Conservation (phyloP, 2,888 invertebrate genomes). For the Drosophila putrida region DNA sequence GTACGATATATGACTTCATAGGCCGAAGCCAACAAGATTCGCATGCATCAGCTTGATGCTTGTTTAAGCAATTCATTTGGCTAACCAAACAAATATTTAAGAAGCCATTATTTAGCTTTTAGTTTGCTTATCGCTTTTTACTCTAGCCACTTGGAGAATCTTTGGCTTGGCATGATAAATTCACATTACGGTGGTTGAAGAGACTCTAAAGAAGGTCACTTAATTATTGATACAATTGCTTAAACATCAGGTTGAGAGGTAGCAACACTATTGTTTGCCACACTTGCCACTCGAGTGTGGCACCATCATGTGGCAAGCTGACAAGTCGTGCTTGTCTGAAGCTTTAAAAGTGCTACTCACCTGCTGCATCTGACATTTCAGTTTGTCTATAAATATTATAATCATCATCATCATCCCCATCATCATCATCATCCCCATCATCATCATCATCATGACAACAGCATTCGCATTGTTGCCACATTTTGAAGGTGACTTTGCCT, state of each 20-base stretch:
- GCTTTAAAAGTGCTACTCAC: conserved; percentile 73
- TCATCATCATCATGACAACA: conserved; percentile 51
- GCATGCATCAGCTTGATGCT: conserved; percentile 19
- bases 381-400: conserved; percentile 45
- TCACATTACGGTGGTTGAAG: conserved; percentile 14
- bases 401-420: conserved; percentile 34
- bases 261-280: conserved; percentile 13
- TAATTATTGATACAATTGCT: conserved; percentile 37
- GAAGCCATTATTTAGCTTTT: conserved; percentile 24
- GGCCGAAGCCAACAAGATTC: conserved; percentile 10
- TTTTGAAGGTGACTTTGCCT: conserved; percentile 24
- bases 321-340: conserved; percentile 56
- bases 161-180: conserved; percentile 15
- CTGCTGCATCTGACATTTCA: conserved; percentile 56
- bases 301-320: conserved; percentile 30
- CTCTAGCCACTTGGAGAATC: conserved; percentile 10
- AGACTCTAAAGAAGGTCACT: conserved; percentile 25
- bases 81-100: conserved; percentile 26
- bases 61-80: conserved; percentile 17
- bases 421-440: conserved; percentile 10
- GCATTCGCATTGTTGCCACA: conserved; percentile 61
- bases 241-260: conserved; percentile 29
- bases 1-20: conserved; percentile 2
- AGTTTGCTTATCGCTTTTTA: conserved; percentile 12
- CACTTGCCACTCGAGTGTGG: conserved; percentile 27